Conservation (phyloP, 2,888 invertebrate genomes). For the Polymixis lichenea region DNA sequence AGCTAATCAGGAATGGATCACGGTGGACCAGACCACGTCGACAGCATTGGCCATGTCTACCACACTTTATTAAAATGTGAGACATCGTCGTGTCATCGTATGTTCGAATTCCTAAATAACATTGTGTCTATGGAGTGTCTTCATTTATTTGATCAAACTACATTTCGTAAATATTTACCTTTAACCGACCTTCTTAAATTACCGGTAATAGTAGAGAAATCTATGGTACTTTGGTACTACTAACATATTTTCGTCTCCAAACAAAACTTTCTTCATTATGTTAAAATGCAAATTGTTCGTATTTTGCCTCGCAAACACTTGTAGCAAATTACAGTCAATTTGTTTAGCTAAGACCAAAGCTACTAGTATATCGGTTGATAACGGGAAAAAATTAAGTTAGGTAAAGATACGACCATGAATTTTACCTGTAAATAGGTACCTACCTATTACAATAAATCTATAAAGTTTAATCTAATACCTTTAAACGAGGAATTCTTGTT, state of each 20-base stretch:
- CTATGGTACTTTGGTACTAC: constrained; percentile 3
- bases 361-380: constrained; percentile 3
- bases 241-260: constrained; percentile 33
- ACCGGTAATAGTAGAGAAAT: constrained; percentile 33
- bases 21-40: background rate
- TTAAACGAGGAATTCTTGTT: no score
- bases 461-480: background rate
- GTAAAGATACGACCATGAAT: background rate
- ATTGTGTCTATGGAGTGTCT: background rate
- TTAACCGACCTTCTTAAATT: constrained; percentile 8
- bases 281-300: constrained; percentile 49
- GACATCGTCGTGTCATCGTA: no score
- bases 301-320: constrained; percentile 35
- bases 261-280: constrained; percentile 37
- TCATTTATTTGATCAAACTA: constrained; percentile 22
- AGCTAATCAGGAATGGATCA: background rate
- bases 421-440: background rate
- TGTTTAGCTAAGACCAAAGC: constrained; percentile 45
- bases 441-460: background rate
- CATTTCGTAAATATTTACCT: constrained; percentile 21
- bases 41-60: background rate
- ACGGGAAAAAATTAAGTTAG: constrained; percentile 18
- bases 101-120: background rate
- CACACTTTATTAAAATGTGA: background rate
- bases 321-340: constrained; percentile 54